Evolutionary conservation across 2,888 invertebrate genomes (phyloP).

Genomic region (Tubiluchus corallicola): DNA sequence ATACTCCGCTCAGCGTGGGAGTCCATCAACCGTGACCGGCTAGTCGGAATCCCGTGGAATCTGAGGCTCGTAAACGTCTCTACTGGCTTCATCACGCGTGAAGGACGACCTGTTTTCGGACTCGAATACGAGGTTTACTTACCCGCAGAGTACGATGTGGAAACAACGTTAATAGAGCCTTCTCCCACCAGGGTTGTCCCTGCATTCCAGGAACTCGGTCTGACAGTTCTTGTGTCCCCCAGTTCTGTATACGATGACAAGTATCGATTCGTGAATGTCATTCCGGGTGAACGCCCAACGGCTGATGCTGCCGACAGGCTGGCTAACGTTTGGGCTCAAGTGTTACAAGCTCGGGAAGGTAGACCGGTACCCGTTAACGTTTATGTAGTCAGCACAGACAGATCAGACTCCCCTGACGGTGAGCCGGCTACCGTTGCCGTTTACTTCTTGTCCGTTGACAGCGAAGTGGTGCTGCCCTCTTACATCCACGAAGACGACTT

Average conservation of each 20-base stretch:
- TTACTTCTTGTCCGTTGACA: conserved; percentile 1
- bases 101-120: neutral
- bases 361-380: neutral
- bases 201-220: neutral
- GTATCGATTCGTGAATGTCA: neutral
- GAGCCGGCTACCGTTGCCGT: neutral
- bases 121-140: neutral
- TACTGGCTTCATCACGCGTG: neutral
- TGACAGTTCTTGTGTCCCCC: neutral
- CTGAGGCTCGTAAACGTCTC: neutral
- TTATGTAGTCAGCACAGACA: neutral
- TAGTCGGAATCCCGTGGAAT: neutral
- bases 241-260: neutral
- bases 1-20: neutral
- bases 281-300: neutral
- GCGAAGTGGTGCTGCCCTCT: neutral
- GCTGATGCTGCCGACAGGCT: neutral
- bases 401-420: neutral
- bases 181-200: neutral
- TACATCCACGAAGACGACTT: too few species aligned
- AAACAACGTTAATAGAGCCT: neutral
- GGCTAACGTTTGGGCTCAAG: neutral
- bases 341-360: neutral
- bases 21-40: neutral
- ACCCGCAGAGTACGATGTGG: neutral